phyloP scores from a whole-genome alignment of 2,113 vertebrate species.

The Lophotis ruficrista region DNA sequence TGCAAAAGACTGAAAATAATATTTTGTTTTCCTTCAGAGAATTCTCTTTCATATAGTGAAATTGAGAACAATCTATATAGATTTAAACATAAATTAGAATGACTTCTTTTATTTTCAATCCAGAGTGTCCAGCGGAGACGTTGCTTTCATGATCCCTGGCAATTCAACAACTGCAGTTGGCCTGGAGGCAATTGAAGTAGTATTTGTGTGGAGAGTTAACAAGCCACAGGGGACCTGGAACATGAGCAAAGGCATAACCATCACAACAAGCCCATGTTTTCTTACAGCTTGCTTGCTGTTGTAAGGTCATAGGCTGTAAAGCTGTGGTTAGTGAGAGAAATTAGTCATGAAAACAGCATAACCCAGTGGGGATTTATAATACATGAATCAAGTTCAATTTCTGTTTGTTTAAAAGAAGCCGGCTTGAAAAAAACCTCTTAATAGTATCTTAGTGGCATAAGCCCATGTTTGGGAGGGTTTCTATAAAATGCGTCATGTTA shows the following conservation, averaged over 20 bases:
- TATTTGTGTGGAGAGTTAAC: conserved; percentile 63
- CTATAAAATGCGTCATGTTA: neutral
- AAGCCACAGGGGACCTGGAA: conserved; percentile 65
- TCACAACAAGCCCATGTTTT: conserved; percentile 71
- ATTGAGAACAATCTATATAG: neutral
- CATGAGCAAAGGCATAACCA: conserved; percentile 65
- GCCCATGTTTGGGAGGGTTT: neutral
- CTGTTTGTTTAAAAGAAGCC: conserved; percentile 67
- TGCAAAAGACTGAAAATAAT: neutral
- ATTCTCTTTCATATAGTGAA: neutral
- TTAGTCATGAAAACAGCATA: conserved; percentile 76
- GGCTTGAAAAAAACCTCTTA: neutral
- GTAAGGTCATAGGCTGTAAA: conserved; percentile 72
- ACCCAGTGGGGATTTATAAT: conserved; percentile 65
- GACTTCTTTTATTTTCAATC: conserved; percentile 1
- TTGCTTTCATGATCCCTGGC: conserved; percentile 16
- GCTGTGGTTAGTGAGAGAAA: conserved; percentile 73
- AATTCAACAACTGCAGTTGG: conserved; percentile 40
- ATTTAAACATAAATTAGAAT: neutral
- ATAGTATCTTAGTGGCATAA: neutral
- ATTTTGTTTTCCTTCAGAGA: neutral
- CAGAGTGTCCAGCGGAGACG: neutral
- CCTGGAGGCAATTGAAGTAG: conserved; percentile 25
- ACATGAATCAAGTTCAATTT: conserved; percentile 56
- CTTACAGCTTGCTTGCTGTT: conserved; percentile 63